Conservation (phyloP, 2,888 invertebrate genomes). For the Lacanobia oleracea region DNA sequence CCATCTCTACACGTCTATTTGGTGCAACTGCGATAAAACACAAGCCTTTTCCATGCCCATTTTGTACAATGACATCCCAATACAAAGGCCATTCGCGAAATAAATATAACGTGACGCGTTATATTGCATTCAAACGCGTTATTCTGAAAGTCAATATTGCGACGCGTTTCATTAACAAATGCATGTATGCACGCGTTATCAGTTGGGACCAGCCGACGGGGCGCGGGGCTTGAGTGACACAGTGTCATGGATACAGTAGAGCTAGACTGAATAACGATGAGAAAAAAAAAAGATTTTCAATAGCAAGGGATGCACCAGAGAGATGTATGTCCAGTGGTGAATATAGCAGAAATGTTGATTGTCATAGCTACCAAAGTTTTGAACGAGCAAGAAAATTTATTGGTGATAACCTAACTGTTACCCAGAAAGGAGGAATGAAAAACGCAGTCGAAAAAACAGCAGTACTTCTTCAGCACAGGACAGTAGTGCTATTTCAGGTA, state of each 20-base stretch:
- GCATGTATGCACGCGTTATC: slow-evolving; percentile 67
- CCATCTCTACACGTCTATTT: background rate
- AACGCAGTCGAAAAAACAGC: no score
- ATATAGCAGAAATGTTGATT: no score
- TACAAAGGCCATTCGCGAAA: slow-evolving; percentile 35
- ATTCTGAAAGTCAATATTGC: slow-evolving; percentile 65
- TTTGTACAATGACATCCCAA: slow-evolving; percentile 30
- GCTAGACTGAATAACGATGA: background rate
- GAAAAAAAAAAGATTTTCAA: background rate
- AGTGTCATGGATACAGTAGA: slow-evolving; percentile 43
- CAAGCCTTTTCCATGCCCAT: slow-evolving; percentile 5
- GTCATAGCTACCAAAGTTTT: no score
- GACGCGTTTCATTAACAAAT: slow-evolving; percentile 68
- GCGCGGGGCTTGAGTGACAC: slow-evolving; percentile 36
- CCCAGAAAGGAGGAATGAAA: no score
- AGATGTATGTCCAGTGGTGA: no score
- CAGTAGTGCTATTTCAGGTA: no score
- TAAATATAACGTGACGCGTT: slow-evolving; percentile 49
- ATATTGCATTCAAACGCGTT: slow-evolving; percentile 57
- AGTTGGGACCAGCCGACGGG: slow-evolving; percentile 56
- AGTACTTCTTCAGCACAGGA: no score
- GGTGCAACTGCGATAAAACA: background rate
- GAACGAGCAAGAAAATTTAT: no score
- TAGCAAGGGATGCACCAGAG: no score
- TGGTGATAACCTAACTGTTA: no score